Evolutionary conservation across 2,113 vertebrate species (phyloP).

Genomic region (Cebus imitator): DNA sequence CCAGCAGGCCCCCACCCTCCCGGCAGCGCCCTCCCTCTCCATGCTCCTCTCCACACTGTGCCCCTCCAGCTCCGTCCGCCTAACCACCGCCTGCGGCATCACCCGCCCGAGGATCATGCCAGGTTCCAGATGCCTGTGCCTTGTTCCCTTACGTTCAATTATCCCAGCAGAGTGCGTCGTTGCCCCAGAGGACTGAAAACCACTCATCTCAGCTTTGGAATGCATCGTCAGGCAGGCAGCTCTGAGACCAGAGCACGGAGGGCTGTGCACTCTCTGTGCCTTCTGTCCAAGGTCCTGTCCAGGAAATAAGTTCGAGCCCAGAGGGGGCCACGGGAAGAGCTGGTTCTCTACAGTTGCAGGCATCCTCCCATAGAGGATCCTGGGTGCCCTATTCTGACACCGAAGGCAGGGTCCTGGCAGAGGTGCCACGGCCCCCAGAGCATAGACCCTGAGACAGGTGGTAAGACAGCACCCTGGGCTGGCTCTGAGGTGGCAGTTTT

Average conservation of each 20-base stretch:
- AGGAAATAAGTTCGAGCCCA: accelerated
- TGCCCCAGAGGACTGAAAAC: not conserved
- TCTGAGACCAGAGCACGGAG: accelerated
- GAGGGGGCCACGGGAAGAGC: accelerated
- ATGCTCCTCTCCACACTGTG: too few species aligned
- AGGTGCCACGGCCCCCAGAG: accelerated
- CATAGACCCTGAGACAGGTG: not conserved
- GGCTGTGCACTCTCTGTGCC: not conserved
- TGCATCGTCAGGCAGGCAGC: accelerated
- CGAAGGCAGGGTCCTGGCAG: too few species aligned
- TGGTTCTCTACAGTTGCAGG: not conserved
- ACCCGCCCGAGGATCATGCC: not conserved
- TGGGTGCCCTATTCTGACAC: accelerated
- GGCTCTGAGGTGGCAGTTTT: accelerated
- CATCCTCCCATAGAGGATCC: accelerated
- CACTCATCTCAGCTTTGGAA: accelerated
- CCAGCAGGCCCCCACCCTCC: not conserved
- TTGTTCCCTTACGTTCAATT: too few species aligned
- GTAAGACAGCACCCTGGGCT: accelerated
- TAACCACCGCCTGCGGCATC: not conserved
- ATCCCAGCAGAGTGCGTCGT: accelerated
- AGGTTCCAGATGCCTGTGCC: not conserved
- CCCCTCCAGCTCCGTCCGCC: too few species aligned
- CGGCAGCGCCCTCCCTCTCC: not conserved
- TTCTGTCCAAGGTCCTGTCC: accelerated